These are phyloP conservation scores for Hephaestus fuliginosus DNA, from an alignment of 2,797 vertebrate genomes.

Conservation along the genomic window DNA sequence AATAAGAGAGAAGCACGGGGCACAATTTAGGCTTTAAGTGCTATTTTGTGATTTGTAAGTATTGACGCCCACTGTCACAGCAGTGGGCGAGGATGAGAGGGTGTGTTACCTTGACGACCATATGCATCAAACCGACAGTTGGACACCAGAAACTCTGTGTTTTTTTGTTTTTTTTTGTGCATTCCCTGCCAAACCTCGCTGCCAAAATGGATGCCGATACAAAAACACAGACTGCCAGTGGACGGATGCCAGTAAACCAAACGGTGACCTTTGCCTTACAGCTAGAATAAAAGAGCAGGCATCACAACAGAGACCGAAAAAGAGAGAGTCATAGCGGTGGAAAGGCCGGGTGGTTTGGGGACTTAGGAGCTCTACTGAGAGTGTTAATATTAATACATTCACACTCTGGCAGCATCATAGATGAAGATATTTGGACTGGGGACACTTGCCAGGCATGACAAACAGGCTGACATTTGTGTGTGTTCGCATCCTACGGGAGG, in stretches of 20 bases:
- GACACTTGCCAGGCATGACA: slow-evolving; percentile 61
- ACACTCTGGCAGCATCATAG: slow-evolving; percentile 51
- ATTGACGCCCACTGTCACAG: slow-evolving; percentile 47
- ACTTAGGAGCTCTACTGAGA: slow-evolving; percentile 26
- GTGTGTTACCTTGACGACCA: slow-evolving; percentile 68
- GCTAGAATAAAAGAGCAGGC: slow-evolving; percentile 36
- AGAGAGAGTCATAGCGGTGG: neutral
- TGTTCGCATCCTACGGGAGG: slow-evolving; percentile 51
- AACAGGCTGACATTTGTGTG: slow-evolving; percentile 69
- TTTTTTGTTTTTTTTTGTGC: slow-evolving; percentile 16
- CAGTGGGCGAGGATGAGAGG: slow-evolving; percentile 41
- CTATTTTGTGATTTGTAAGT: slow-evolving; percentile 61
- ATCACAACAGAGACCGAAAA: slow-evolving; percentile 29
- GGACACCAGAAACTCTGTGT: slow-evolving; percentile 42
- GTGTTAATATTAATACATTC: slow-evolving; percentile 61
- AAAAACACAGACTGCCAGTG: slow-evolving; percentile 60
- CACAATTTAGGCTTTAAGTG: slow-evolving; percentile 56
- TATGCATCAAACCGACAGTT: slow-evolving; percentile 57
- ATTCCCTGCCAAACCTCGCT: slow-evolving; percentile 40
- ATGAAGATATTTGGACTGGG: slow-evolving; percentile 62
- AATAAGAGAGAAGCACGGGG: slow-evolving; percentile 41
- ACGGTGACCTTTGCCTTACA: slow-evolving; percentile 58
- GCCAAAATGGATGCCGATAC: slow-evolving; percentile 56
- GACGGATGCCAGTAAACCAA: slow-evolving; percentile 57
- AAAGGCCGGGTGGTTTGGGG: slow-evolving; percentile 34